Evolutionary conservation across 2,797 vertebrate species (phyloP).

Genomic region (Pangasius larnaudii): DNA sequence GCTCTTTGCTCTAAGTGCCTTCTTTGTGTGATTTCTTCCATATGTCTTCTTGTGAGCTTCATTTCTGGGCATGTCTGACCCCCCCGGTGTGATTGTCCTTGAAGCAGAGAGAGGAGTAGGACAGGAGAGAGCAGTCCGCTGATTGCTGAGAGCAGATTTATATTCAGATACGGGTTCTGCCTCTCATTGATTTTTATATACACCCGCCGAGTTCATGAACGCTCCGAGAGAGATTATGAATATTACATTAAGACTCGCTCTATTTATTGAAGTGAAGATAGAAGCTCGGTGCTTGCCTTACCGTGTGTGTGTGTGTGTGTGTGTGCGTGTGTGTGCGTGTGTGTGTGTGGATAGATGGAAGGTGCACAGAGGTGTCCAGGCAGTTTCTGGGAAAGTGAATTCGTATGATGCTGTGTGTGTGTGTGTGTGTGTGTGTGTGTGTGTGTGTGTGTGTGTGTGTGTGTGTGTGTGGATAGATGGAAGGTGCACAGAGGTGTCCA

Average conservation of each 20-base stretch:
- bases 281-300: conserved; percentile 12
- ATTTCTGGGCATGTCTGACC: neutral
- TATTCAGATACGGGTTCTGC: conserved; percentile 75
- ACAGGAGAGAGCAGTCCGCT: conserved; percentile 66
- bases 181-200: conserved; percentile 79
- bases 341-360: conserved; percentile 41
- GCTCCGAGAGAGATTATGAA: conserved; percentile 77
- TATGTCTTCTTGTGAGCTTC: neutral
- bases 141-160: conserved; percentile 67
- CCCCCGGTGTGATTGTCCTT: conserved; percentile 39
- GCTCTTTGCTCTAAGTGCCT: conserved; percentile 6
- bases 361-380: neutral
- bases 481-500: neutral
- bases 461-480: conserved; percentile 22
- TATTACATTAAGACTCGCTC: conserved; percentile 64
- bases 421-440: neutral
- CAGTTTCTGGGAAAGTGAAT: neutral
- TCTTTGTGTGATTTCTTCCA: conserved; percentile 23
- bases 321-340: conserved; percentile 1
- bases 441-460: conserved; percentile 2
- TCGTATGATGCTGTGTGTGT: neutral
- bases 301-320: neutral
- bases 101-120: conserved; percentile 23
- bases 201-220: conserved; percentile 70
- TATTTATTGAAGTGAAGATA: conserved; percentile 43